Conservation (phyloP, 2,888 invertebrate genomes). For the Lycocerus yunnanus region DNA sequence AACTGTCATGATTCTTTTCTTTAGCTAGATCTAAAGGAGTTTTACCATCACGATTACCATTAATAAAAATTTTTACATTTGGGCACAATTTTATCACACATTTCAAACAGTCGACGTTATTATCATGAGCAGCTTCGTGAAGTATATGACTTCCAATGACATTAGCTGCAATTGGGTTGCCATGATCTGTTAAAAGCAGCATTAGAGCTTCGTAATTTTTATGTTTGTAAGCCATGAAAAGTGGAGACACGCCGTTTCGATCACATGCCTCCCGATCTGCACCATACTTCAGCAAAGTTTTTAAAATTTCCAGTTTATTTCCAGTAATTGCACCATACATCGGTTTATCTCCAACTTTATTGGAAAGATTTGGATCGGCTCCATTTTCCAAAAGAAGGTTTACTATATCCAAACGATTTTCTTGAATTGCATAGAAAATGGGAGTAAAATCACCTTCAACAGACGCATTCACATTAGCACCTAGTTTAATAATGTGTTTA, state of each 20-base stretch:
- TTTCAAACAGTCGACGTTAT: slow-evolving; percentile 9
- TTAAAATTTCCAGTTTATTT: slow-evolving; percentile 8
- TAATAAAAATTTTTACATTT: slow-evolving; percentile 13
- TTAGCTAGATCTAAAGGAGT: slow-evolving; percentile 15
- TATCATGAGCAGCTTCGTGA: slow-evolving; percentile 15
- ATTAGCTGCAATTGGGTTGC: slow-evolving; percentile 10
- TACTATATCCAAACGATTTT: slow-evolving; percentile 15
- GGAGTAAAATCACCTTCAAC: slow-evolving; percentile 6
- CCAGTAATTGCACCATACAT: slow-evolving; percentile 3
- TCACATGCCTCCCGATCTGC: slow-evolving; percentile 7
- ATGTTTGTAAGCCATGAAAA: slow-evolving; percentile 14
- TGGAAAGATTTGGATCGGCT: slow-evolving; percentile 15
- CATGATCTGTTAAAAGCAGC: not conserved
- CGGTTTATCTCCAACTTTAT: slow-evolving; percentile 12
- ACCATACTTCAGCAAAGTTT: not conserved
- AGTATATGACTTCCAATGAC: slow-evolving; percentile 16
- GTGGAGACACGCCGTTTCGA: slow-evolving; percentile 3
- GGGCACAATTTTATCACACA: slow-evolving; percentile 7
- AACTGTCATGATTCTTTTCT: not conserved
- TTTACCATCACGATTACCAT: slow-evolving; percentile 11
- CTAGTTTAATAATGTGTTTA: slow-evolving; percentile 6
- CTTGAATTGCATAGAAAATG: slow-evolving; percentile 6
- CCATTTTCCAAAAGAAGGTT: slow-evolving; percentile 6
- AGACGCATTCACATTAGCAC: slow-evolving; percentile 10
- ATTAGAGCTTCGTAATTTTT: slow-evolving; percentile 11